Evolutionary conservation across 1,140 invertebrate genomes (phyloP).

Genomic region (Phthorimaea operculella): DNA sequence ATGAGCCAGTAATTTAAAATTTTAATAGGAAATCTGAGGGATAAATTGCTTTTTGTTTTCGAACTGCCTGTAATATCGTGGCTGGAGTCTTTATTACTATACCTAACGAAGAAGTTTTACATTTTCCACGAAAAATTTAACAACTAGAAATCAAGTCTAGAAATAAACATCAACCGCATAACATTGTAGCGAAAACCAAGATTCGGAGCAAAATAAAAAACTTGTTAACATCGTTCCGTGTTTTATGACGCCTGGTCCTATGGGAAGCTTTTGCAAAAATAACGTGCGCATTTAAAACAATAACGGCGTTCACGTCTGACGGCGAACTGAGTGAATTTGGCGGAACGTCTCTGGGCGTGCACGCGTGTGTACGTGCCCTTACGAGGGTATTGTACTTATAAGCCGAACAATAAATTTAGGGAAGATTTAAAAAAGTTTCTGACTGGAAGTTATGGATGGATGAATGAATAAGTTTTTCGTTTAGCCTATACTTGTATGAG

Average conservation of each 20-base stretch:
- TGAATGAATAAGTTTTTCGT: too few species aligned
- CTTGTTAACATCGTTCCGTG: neutral
- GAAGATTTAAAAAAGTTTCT: too few species aligned
- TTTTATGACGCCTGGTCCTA: too few species aligned
- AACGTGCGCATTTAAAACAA: constrained; percentile 48
- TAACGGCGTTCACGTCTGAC: constrained; percentile 42
- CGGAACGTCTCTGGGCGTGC: constrained; percentile 19
- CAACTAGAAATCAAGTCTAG: too few species aligned
- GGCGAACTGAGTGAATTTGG: constrained; percentile 43
- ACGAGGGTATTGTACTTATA: constrained; percentile 19
- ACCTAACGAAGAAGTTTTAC: too few species aligned
- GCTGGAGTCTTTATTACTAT: too few species aligned
- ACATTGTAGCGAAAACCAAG: too few species aligned
- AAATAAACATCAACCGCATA: too few species aligned
- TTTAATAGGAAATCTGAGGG: neutral
- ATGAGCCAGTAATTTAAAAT: neutral
- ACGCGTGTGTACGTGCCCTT: neutral
- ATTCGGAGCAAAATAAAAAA: neutral
- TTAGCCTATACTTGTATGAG: too few species aligned
- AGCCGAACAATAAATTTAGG: too few species aligned
- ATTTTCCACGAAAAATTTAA: too few species aligned
- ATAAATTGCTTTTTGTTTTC: neutral
- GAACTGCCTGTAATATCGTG: neutral
- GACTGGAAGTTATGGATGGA: too few species aligned
- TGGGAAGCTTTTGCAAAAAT: constrained; percentile 4